A percentile compares a stretch with the other conserved stretches of the same genome.
Evolutionary conservation across 2,888 invertebrate genomes (phyloP).

Genomic region (Boloria euphrosyne): DNA sequence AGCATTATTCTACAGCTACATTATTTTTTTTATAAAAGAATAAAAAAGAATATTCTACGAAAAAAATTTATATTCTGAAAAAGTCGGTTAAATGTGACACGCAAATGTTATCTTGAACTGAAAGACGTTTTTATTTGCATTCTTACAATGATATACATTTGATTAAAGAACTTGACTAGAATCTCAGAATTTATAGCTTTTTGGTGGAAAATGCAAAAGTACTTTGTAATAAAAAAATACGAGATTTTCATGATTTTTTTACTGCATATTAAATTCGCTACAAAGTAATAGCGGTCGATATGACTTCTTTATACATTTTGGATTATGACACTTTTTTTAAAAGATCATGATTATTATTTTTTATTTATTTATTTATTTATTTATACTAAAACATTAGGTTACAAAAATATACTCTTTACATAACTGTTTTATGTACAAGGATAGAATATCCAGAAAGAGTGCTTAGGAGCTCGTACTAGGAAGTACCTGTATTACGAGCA

Average conservation of each 20-base stretch:
- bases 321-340: too few relatives aligned
- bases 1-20: not conserved
- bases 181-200: constrained; percentile 6
- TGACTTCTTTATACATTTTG: too few relatives aligned
- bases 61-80: constrained; percentile 36
- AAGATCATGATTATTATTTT: too few relatives aligned
- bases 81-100: constrained; percentile 32
- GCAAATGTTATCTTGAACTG: constrained; percentile 30
- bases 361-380: too few relatives aligned
- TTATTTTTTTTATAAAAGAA: constrained; percentile 33
- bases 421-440: too few relatives aligned
- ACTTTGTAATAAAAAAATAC: constrained; percentile 2
- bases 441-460: too few relatives aligned
- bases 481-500: too few relatives aligned
- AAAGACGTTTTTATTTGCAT: constrained; percentile 30
- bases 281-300: not conserved
- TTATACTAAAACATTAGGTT: too few relatives aligned
- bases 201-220: not conserved
- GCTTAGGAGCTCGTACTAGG: too few relatives aligned
- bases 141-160: constrained; percentile 16
- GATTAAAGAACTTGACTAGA: constrained; percentile 20
- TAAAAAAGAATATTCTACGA: constrained; percentile 33
- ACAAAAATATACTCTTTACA: too few relatives aligned
- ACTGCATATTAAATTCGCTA: not conserved
- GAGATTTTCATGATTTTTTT: constrained; percentile 4